Conservation (phyloP, 2,797 vertebrate genomes). For the Carapus acus region DNA sequence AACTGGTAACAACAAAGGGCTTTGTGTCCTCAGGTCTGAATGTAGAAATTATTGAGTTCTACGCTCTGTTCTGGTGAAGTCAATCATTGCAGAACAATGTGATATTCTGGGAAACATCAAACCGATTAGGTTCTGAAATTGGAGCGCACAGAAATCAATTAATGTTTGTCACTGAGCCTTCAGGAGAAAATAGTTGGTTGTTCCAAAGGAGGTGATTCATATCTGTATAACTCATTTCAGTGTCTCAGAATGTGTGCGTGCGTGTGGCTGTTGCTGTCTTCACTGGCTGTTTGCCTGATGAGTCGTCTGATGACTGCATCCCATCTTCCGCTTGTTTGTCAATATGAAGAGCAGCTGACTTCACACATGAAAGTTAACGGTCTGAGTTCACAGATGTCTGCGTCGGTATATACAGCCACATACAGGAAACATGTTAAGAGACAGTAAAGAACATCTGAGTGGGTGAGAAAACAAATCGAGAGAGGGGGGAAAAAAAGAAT, state of each 20-base stretch:
- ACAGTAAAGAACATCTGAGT: neutral
- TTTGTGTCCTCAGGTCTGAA: constrained; percentile 41
- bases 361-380: neutral
- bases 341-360: no score
- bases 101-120: constrained; percentile 43
- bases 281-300: neutral
- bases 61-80: constrained; percentile 44
- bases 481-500: constrained; percentile 5
- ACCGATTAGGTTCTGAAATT: constrained; percentile 21
- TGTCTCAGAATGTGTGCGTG: neutral
- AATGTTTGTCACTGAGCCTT: constrained; percentile 25
- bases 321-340: no score
- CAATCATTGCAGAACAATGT: constrained; percentile 49
- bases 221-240: constrained; percentile 2
- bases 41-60: constrained; percentile 38
- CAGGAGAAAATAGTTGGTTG: constrained; percentile 27
- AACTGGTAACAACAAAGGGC: constrained; percentile 26
- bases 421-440: no score
- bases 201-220: constrained; percentile 11
- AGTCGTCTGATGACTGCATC: neutral
- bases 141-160: constrained; percentile 47
- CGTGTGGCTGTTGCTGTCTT: neutral
- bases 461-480: constrained; percentile 3
- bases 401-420: neutral
- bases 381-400: neutral